A percentile compares a stretch with the other conserved stretches of the same genome.
Conservation (phyloP, 2,797 vertebrate genomes). For the Megalops cyprinoides region DNA sequence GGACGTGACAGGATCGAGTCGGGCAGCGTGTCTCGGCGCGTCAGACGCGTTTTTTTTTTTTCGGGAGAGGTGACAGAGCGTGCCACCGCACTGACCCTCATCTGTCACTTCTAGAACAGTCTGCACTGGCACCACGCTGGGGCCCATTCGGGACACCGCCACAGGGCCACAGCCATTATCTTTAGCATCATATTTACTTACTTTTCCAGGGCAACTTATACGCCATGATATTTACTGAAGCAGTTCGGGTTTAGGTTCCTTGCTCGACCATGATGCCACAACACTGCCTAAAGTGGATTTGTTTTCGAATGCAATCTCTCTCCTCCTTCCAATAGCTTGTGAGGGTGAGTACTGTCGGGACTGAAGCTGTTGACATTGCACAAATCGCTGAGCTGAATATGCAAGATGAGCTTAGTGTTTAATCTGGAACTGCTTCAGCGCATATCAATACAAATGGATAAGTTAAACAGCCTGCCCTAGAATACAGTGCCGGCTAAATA, state of each 20-base stretch:
- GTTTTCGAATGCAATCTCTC: background rate
- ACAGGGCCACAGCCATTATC: background rate
- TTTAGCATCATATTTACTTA: too few relatives aligned
- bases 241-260: too few relatives aligned
- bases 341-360: background rate
- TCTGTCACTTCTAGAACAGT: constrained; percentile 7
- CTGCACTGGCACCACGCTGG: background rate
- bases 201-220: too few relatives aligned
- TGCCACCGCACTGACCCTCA: constrained; percentile 2
- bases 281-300: too few relatives aligned
- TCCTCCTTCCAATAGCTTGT: background rate
- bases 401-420: too few relatives aligned
- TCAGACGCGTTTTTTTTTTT: background rate
- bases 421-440: background rate
- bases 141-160: background rate
- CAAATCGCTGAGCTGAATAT: background rate
- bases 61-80: background rate
- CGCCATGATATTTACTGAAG: too few relatives aligned
- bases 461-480: too few relatives aligned
- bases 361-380: background rate
- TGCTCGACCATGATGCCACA: too few relatives aligned
- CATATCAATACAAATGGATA: too few relatives aligned
- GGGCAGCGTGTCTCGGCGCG: background rate
- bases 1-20: background rate
- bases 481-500: too few relatives aligned